Conservation (phyloP, 2,888 invertebrate species). For the Euzetes globulus region DNA sequence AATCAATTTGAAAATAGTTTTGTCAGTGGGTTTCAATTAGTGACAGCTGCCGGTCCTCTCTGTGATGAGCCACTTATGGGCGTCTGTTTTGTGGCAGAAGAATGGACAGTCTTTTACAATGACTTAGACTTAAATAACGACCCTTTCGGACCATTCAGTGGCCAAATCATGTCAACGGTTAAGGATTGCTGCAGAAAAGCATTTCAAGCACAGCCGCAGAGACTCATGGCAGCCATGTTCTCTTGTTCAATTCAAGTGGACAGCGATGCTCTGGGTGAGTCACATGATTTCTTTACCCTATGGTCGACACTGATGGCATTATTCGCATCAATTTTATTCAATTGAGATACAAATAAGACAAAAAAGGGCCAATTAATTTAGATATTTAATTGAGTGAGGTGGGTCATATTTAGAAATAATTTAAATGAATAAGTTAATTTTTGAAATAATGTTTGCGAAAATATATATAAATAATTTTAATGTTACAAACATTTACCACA, state of each 20-base stretch:
- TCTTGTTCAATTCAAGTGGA: slow-evolving; percentile 71
- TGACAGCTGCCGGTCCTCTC: slow-evolving; percentile 78
- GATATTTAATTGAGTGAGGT: neutral
- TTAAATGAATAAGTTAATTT: neutral
- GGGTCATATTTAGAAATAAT: neutral
- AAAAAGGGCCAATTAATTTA: neutral
- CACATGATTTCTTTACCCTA: too few species aligned
- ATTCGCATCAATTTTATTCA: too few species aligned
- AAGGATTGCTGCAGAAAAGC: slow-evolving; percentile 80
- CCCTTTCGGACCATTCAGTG: slow-evolving; percentile 55
- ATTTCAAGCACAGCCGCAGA: slow-evolving; percentile 77
- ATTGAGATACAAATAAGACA: neutral
- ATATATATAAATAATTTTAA: neutral
- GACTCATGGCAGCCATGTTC: slow-evolving; percentile 94
- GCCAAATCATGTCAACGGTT: slow-evolving; percentile 82
- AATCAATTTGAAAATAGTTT: slow-evolving; percentile 58
- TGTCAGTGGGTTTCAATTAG: slow-evolving; percentile 77
- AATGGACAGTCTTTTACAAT: slow-evolving; percentile 55
- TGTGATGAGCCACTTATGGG: slow-evolving; percentile 97
- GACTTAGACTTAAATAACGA: slow-evolving; percentile 9
- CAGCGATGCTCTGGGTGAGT: slow-evolving; percentile 78
- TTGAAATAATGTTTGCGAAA: neutral
- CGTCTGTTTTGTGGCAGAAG: slow-evolving; percentile 79
- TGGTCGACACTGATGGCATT: too few species aligned
- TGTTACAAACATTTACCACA: slow-evolving; percentile 13